Evolutionary conservation across 2,888 invertebrate genomes (phyloP), one percentile per base, ranked within the genome.

Genomic region (Ormia ochracea): DNA sequence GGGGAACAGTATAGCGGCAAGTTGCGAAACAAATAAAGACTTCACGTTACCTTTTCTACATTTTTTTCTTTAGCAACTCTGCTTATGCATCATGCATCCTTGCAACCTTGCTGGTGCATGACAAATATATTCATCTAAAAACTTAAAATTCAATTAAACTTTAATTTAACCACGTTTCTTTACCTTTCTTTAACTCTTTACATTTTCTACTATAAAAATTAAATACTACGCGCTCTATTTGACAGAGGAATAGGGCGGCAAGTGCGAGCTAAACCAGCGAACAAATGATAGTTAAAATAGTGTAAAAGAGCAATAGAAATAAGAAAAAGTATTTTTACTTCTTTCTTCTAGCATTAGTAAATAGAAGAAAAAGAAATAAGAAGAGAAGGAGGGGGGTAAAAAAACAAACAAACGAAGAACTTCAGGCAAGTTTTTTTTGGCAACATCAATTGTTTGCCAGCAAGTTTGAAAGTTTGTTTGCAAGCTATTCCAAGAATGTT

Each of bases 361-460:
- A 31, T 14, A 70, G n/a, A 1, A 38, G 23, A 58, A 1, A 3
- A 31, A 26, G 23, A 48, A 48, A 14, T 3, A 21, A n/a, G 36
- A 43, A 52, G 19, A 9, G 28, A 31, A 14, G n/a, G n/a, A n/a
- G n/a, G n/a, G n/a, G n/a, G n/a, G n/a, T n/a, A n/a, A n/a, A n/a
- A n/a, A n/a, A n/a, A n/a, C n/a, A n/a, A n/a, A n/a, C n/a, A n/a
- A n/a, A n/a, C n/a, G n/a, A n/a, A n/a, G n/a, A n/a, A n/a, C n/a
- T n/a, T n/a, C 31, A 14, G 12, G 10, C 12, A 31, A 63, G 48
- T 38, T 28, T 41, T 78, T 78, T 78, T 69, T 68, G 78, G 63
- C 78, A 74, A 63, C 50, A 26, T 31, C 21, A 21, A 68, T 28
- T 41, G 58, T 58, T 48, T 65, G 23, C 43, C 48, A 45, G 56